Conservation (phyloP, 2,888 invertebrate species). For the Eilema caniola region DNA sequence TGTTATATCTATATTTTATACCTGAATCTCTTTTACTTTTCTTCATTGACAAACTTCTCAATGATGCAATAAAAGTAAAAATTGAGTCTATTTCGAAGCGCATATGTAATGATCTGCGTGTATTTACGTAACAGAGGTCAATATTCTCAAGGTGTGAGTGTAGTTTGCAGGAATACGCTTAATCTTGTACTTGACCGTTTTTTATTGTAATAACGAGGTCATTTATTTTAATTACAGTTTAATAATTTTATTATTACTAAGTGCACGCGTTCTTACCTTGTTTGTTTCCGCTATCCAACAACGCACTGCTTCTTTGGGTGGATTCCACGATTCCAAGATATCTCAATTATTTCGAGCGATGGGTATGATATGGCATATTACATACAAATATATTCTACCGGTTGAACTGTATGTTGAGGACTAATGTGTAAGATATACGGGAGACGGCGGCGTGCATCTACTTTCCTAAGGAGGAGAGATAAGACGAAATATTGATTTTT, state of each 20-base stretch:
- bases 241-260: conserved; percentile 8
- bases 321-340: neutral
- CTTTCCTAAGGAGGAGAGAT: too few species aligned
- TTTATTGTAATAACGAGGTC: conserved; percentile 34
- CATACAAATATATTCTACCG: neutral
- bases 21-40: neutral
- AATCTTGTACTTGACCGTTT: conserved; percentile 46
- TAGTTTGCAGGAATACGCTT: conserved; percentile 30
- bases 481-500: too few species aligned
- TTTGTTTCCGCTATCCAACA: neutral
- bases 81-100: neutral
- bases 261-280: neutral
- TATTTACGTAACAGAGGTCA: conserved; percentile 43
- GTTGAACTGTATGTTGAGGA: too few species aligned
- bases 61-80: conserved; percentile 6
- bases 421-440: too few species aligned
- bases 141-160: conserved; percentile 39
- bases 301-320: neutral
- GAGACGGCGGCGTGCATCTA: too few species aligned
- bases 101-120: conserved; percentile 21
- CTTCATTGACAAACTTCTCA: neutral
- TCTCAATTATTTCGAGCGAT: neutral
- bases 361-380: neutral
- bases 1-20: too few species aligned
- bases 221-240: conserved; percentile 15